Evolutionary conservation across 1,140 invertebrate species (phyloP), one percentile per base, ranked within the genome.

Genomic region (Temnothorax longispinosus): DNA sequence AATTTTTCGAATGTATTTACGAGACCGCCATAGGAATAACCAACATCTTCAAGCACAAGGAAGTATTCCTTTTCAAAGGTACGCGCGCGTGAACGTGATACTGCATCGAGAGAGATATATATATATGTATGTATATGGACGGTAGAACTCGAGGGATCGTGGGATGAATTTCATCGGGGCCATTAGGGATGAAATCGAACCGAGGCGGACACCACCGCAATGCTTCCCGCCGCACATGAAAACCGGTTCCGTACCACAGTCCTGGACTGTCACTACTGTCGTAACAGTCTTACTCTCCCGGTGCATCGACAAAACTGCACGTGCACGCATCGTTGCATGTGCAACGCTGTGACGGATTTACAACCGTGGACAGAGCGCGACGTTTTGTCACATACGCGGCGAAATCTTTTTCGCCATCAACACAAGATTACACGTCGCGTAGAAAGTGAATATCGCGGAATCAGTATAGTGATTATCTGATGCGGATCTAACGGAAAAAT

Each of bases 171-270:
- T 93, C 92, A 92, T 90, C 88, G 88, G 88, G 71, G 65, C 88
- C 88, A 93, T 93, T 93, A 92, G 92, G 89, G 91, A 86, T 80
- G 91, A 93, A 93, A 93, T 93, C 90, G 89, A 93, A 91, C 85
- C 87, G 84, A 90, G 0, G 90, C 82, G 86, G 87, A 92, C 90
- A 91, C 88, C 91, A 92, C 91, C 74, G 90, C 91, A 89, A 89
- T 87, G 82, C 85, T 80, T 92, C 87, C 56, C 85, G 89, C 72
- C 52, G 80, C 78, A 75, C 85, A 91, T 64, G 32, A 72, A 85
- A 92, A 92, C 92, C 92, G 92, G 92, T 93, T 93, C 87, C 82
- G 90, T 87, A 89, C 62, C 86, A 87, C 85, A 84, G 58, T 58
- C 72, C 58, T 41, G 65, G 75, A 71, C 71, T 80, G 85, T 76